Evolutionary conservation across 2,888 invertebrate species (phyloP).

Genomic region (Diaphora mendica): DNA sequence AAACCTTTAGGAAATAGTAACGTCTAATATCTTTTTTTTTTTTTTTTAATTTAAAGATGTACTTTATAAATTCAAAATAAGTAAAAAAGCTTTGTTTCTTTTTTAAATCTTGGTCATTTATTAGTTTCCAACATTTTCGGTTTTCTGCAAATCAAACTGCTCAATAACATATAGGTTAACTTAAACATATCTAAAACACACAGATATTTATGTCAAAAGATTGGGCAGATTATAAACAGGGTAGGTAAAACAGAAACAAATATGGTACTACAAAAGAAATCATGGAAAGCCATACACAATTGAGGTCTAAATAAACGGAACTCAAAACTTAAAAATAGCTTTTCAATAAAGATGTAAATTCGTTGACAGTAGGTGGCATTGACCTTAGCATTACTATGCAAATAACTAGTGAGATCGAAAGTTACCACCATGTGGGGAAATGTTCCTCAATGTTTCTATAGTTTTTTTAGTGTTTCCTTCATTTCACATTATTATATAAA

Average conservation of each 20-base stretch:
- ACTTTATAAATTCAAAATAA: neutral
- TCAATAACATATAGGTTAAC: too few relatives aligned
- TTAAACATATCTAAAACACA: too few relatives aligned
- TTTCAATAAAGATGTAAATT: conserved; percentile 36
- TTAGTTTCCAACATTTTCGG: too few relatives aligned
- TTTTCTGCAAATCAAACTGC: neutral
- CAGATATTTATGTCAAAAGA: too few relatives aligned
- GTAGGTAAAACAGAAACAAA: too few relatives aligned
- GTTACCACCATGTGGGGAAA: conserved; percentile 37
- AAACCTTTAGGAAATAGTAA: neutral
- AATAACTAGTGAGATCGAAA: conserved; percentile 38
- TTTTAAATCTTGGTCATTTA: too few relatives aligned
- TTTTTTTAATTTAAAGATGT: neutral
- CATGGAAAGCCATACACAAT: conserved; percentile 10
- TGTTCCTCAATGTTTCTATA: conserved; percentile 16
- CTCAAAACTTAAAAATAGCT: conserved; percentile 9
- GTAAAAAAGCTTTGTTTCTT: neutral
- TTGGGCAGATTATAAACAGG: neutral
- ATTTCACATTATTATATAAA: conserved; percentile 1
- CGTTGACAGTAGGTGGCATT: conserved; percentile 40
- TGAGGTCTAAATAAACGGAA: neutral
- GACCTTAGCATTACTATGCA: conserved; percentile 47
- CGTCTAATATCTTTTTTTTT: neutral
- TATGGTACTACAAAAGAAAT: neutral
- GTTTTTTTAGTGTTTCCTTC: neutral